Percentiles rank a stretch among this genome's conserved stretches.
phyloP scores from a whole-genome alignment of 2,797 vertebrate genomes.

The Aselliscus stoliczkanus region DNA sequence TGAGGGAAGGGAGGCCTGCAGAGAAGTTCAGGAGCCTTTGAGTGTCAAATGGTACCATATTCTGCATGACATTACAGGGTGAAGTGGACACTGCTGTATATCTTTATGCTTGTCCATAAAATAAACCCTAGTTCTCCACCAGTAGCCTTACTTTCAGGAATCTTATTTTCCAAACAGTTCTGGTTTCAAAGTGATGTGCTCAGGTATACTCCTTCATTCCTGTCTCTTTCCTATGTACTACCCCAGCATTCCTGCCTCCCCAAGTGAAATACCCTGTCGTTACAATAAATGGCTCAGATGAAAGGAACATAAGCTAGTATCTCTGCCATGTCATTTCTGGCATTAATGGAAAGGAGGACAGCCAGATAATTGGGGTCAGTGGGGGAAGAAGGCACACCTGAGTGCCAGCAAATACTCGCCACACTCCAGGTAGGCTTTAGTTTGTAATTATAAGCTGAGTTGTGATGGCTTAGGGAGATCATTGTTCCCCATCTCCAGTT shows the following conservation, averaged over 20 bases:
- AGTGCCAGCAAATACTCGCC: rapidly evolving
- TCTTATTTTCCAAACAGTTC: neutral
- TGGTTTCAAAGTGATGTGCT: neutral
- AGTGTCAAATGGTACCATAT: neutral
- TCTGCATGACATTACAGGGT: neutral
- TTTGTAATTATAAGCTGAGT: neutral
- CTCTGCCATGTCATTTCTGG: neutral
- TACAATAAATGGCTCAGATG: neutral
- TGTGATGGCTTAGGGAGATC: neutral
- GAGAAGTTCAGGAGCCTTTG: neutral
- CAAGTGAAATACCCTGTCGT: neutral
- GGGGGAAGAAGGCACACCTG: neutral
- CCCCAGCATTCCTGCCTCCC: neutral
- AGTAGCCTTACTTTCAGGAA: neutral
- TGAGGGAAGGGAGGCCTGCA: neutral
- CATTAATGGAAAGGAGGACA: neutral
- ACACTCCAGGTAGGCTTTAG: neutral
- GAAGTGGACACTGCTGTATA: neutral
- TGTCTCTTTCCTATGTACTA: neutral
- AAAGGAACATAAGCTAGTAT: neutral
- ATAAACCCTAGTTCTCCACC: neutral
- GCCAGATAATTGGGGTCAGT: neutral
- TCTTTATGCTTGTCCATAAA: neutral
- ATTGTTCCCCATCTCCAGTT: neutral
- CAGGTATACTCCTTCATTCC: neutral